phyloP scores from a whole-genome alignment of 1,140 invertebrate genomes.

The Macrostomum lignano region DNA sequence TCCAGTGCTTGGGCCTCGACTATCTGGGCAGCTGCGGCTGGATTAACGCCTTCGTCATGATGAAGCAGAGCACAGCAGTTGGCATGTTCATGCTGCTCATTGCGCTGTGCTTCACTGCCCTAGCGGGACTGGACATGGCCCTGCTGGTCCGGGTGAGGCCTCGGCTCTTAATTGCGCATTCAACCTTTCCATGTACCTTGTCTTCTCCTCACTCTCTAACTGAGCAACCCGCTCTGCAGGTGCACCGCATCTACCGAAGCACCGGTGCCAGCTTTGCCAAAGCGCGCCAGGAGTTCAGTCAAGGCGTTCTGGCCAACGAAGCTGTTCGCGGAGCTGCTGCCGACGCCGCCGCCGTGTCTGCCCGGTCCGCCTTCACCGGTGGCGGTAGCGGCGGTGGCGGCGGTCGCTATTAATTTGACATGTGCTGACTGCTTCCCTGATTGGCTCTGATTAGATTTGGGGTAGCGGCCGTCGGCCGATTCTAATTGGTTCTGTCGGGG shows the following conservation, averaged over 20 bases:
- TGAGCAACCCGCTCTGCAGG: slow-evolving; percentile 32
- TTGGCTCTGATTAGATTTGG: no score
- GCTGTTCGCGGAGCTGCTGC: slow-evolving; percentile 60
- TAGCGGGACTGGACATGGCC: slow-evolving; percentile 44
- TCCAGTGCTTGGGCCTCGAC: slow-evolving; percentile 50
- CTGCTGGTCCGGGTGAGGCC: slow-evolving; percentile 47
- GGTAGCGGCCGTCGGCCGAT: no score
- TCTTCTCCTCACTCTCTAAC: neutral
- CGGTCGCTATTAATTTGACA: no score
- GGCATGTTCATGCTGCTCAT: slow-evolving; percentile 17
- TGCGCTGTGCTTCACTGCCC: slow-evolving; percentile 22
- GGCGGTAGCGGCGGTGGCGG: no score
- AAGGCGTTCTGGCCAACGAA: slow-evolving; percentile 67
- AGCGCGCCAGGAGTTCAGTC: slow-evolving; percentile 78
- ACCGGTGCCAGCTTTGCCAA: slow-evolving; percentile 79
- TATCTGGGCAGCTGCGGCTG: slow-evolving; percentile 38
- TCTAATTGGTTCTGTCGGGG: no score
- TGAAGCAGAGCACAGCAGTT: slow-evolving; percentile 12
- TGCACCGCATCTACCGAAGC: slow-evolving; percentile 72
- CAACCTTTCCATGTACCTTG: neutral
- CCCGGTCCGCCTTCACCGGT: no score
- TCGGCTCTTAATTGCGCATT: neutral
- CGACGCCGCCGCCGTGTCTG: slow-evolving; percentile 26
- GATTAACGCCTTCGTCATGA: slow-evolving; percentile 15
- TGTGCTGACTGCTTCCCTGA: no score